Conservation (phyloP, 2,888 invertebrate species). For the Athalia rosae region DNA sequence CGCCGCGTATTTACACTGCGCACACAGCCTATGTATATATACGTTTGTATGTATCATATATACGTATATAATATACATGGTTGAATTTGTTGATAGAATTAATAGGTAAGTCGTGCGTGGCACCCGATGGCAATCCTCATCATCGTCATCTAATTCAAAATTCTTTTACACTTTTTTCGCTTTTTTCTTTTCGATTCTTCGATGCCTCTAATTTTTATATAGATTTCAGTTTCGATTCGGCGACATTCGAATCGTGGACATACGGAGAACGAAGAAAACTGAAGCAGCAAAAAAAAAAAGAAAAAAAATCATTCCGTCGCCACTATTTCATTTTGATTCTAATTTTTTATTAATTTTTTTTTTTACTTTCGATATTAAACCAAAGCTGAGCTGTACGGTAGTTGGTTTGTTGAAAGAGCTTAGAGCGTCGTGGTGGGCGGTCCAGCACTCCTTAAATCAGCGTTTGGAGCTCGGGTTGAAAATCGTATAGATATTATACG, state of each 20-base stretch:
- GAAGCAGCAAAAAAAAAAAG: not conserved
- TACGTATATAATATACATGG: too few species aligned
- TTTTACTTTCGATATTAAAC: not conserved
- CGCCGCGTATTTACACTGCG: not conserved
- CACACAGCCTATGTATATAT: not conserved
- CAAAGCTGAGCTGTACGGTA: not conserved
- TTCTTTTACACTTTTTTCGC: too few species aligned
- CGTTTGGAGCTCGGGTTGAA: conserved; percentile 54
- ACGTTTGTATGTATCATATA: too few species aligned
- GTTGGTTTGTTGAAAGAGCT: conserved; percentile 14
- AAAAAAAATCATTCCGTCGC: not conserved
- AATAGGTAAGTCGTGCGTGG: not conserved
- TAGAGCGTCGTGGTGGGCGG: conserved; percentile 66
- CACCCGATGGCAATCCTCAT: not conserved
- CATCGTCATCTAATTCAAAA: too few species aligned
- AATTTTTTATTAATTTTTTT: not conserved
- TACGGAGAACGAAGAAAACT: too few species aligned
- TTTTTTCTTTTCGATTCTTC: too few species aligned
- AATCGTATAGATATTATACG: not conserved
- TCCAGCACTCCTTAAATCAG: conserved; percentile 73
- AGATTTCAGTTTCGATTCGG: too few species aligned
- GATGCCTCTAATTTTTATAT: too few species aligned
- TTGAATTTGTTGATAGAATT: not conserved
- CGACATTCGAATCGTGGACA: too few species aligned
- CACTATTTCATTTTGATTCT: too few species aligned